These are phyloP conservation scores for Phenganax stokvisi DNA, from an alignment of 92 coral and sea anemone genomes.

Conservation along the genomic window DNA sequence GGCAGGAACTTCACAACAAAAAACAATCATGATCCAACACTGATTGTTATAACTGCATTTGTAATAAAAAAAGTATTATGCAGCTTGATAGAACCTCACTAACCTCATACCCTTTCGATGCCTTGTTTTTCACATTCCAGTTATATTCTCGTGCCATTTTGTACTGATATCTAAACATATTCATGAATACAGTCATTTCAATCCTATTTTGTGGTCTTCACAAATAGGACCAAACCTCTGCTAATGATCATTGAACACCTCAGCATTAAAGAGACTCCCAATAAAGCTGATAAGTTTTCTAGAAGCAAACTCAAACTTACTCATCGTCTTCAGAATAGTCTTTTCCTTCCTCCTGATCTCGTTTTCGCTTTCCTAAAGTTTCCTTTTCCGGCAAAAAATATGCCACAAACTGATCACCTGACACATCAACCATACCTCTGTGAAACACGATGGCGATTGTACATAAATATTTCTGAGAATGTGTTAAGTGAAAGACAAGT, in stretches of 20 bases:
- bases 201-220: not conserved
- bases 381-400: constrained; percentile 76
- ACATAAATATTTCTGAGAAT: not conserved
- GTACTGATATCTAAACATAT: constrained; percentile 65
- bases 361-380: constrained; percentile 78
- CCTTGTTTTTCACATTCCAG: constrained; percentile 98
- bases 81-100: not conserved
- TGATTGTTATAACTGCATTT: too few species aligned
- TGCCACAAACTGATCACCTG: constrained; percentile 99
- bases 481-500: not conserved
- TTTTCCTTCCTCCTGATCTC: constrained; percentile 66
- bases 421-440: constrained; percentile 94
- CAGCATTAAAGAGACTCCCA: not conserved
- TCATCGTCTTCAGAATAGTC: constrained; percentile 93
- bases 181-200: not conserved
- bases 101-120: constrained; percentile 97
- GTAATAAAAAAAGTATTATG: not conserved
- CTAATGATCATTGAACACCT: not conserved
- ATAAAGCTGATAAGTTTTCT: not conserved
- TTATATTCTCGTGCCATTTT: constrained; percentile 99
- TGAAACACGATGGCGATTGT: not conserved
- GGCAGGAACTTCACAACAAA: too few species aligned
- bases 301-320: constrained; percentile 46
- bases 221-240: not conserved
- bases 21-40: too few species aligned